Evolutionary conservation across 35 echinoderm and acorn worm genomes (phyloP), one percentile per base, ranked within the genome.

Genomic region (Acanthaster planci): DNA sequence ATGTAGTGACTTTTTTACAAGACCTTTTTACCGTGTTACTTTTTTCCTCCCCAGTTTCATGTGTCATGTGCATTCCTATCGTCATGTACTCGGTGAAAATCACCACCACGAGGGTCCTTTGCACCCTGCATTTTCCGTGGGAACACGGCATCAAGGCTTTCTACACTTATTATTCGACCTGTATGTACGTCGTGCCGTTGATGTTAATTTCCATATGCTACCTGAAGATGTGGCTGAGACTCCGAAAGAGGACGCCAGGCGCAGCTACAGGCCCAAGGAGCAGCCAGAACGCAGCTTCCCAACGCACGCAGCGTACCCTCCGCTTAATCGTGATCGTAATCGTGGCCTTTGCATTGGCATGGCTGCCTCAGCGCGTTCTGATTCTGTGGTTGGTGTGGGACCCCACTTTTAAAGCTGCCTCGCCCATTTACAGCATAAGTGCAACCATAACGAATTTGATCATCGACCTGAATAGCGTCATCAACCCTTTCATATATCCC

Each of bases 401-500:
- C 64, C 64, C 64, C 1, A 36, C 4, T 0, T 72, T 72, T 26
- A 19, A 27, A 3, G 23, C 18, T 26, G 1, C 0, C 2, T 26
- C 19, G 18, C 7, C 7, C 22, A 10, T 72, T 72, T 72, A 31
- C 34, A 21, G 1, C 0, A 35, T 34, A 19, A 8, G 26, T 14
- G 14, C 64, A 26, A 7, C 19, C 30, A 35, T 30, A 26, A 29
- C 64, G 0, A 72, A 72, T 7, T 26, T 72, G 0, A 36, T 72
- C 34, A 10, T 72, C 0, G 22, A 72, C 16, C 7, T 72, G 64
- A 72, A 72, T 29, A 72, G 64, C 30, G 64, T 34, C 19, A 8
- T 16, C n/a, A 72, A 72, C 29, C 64, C 64, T 26, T 72, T 72
- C 64, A 72, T 72, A 12, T 72, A 72, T 8, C 64, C 64, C 18